These are phyloP conservation scores for Notospermus geniculatus DNA, from an alignment of 1,140 invertebrate species.

Conservation along the genomic window DNA sequence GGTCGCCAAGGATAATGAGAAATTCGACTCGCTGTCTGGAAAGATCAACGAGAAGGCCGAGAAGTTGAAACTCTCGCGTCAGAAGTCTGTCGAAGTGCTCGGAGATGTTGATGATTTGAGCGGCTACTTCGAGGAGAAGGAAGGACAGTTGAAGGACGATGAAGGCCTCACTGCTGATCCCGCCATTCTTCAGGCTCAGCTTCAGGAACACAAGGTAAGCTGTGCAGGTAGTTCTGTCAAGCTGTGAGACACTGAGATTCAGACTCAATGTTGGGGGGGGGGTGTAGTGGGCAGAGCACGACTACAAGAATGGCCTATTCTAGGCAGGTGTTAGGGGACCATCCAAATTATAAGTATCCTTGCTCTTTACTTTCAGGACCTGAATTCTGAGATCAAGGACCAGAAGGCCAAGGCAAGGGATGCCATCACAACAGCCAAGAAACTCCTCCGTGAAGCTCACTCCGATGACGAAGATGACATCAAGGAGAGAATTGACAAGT, in stretches of 20 bases:
- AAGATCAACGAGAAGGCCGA: conserved; percentile 92
- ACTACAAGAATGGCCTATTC: no score
- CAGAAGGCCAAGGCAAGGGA: conserved; percentile 89
- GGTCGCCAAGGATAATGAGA: conserved; percentile 84
- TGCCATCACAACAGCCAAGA: conserved; percentile 87
- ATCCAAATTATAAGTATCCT: no score
- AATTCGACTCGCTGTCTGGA: conserved; percentile 92
- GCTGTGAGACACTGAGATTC: no score
- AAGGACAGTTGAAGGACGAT: conserved; percentile 77
- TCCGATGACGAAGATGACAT: conserved; percentile 85
- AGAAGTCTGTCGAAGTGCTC: conserved; percentile 67
- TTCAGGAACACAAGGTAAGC: conserved; percentile 81
- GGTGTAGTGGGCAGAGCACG: no score
- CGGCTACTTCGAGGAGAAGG: conserved; percentile 93
- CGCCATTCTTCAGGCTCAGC: conserved; percentile 86
- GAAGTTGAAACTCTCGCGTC: conserved; percentile 84
- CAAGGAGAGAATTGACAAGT: conserved; percentile 85
- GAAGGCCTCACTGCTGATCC: conserved; percentile 94
- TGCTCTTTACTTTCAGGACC: conserved; percentile 63
- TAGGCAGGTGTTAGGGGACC: no score
- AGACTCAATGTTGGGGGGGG: no score
- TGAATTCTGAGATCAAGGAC: conserved; percentile 92
- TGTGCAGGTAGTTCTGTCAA: no score
- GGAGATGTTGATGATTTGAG: conserved; percentile 91
- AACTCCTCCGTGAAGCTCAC: conserved; percentile 84